Conservation (phyloP, 1,140 invertebrate species). For the Trichonephila inaurata region DNA sequence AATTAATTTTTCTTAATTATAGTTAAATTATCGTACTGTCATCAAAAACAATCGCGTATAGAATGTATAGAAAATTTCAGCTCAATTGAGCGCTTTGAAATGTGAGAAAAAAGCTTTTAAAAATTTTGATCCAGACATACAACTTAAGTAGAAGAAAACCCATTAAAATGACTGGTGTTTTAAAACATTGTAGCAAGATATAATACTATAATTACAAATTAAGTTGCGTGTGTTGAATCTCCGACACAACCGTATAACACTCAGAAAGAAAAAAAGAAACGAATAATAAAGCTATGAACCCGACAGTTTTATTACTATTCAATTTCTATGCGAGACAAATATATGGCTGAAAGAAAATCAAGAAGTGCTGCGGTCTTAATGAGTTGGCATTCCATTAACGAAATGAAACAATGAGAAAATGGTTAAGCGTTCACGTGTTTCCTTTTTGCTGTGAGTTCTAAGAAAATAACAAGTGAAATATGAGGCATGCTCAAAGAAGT, state of each 20-base stretch:
- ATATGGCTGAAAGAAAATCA: neutral
- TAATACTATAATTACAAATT: no score
- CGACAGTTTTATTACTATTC: neutral
- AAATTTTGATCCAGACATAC: no score
- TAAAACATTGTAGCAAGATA: neutral
- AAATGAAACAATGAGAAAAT: neutral
- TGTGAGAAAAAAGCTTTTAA: no score
- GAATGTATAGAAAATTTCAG: no score
- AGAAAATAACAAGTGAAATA: neutral
- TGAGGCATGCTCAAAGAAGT: neutral
- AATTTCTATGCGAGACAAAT: neutral
- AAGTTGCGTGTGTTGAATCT: neutral
- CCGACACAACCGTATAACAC: neutral
- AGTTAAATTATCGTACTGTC: no score
- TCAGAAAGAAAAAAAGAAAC: neutral
- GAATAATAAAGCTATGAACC: neutral
- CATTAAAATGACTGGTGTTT: neutral
- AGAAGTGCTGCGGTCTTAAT: neutral
- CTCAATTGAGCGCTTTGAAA: no score
- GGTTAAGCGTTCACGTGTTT: neutral
- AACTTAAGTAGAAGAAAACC: no score
- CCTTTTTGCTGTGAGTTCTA: neutral
- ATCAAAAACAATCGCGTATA: no score
- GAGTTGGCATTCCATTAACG: neutral
- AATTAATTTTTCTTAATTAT: no score